phyloP scores from a whole-genome alignment of 1,140 invertebrate genomes.

The Apis cerana region DNA sequence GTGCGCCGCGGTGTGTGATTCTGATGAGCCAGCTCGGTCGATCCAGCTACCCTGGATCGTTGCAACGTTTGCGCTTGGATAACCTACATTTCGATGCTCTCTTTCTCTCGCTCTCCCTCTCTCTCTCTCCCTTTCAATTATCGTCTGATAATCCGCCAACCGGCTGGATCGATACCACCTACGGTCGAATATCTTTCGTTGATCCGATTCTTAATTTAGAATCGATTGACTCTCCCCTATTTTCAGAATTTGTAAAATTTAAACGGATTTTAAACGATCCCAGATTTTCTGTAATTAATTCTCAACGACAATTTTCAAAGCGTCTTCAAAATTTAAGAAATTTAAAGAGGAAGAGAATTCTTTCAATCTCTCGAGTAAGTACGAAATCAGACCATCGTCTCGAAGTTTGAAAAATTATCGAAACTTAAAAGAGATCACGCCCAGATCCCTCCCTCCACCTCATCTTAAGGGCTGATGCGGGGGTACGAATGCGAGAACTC shows the following conservation, averaged over 20 bases:
- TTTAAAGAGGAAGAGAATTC: too few species aligned
- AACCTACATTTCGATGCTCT: constrained; percentile 45
- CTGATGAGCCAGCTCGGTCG: constrained; percentile 10
- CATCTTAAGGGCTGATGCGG: constrained; percentile 14
- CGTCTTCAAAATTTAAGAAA: too few species aligned
- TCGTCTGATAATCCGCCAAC: constrained; percentile 8
- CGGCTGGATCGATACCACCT: constrained; percentile 24
- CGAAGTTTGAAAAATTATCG: too few species aligned
- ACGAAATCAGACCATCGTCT: too few species aligned
- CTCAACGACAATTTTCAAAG: too few species aligned
- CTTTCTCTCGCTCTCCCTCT: constrained; percentile 16
- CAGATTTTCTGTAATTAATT: too few species aligned
- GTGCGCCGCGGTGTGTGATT: constrained; percentile 28
- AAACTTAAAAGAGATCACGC: neutral
- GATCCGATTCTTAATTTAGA: neutral
- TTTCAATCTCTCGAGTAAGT: too few species aligned
- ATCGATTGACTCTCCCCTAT: neutral
- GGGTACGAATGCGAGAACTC: constrained; percentile 70
- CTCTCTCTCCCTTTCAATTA: constrained; percentile 29
- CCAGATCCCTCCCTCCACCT: neutral
- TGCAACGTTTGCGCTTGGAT: constrained; percentile 19
- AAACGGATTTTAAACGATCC: neutral
- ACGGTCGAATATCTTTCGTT: neutral
- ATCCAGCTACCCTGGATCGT: constrained; percentile 30
- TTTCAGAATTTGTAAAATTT: neutral